Base-by-base conservation (phyloP, 2,888 invertebrate genomes). In the Campaea margaritaria region DNA sequence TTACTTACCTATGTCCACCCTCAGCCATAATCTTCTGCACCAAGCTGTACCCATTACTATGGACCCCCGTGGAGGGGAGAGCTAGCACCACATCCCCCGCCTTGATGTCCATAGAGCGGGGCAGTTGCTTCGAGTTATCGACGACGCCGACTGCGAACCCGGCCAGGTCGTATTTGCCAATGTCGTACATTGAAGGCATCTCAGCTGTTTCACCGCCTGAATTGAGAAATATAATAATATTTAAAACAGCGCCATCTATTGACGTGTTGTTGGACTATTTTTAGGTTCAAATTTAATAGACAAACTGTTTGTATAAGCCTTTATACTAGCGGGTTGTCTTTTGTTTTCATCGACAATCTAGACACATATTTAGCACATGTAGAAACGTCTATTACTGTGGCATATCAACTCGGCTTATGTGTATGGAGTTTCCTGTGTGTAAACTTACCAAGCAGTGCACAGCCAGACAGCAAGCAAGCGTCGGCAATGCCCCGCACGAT, bases 101-200 rank as follows among this genome's bases (percentile, higher is more conserved):
- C 46, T 87, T 76, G 59, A 99, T 96, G 8, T 94, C 93, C 36
- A 93, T 84, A 3, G 92, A 87, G 51, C 94, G 93, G 0, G 99
- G 98, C 46, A 98, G 87, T 50, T 95, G 93, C 49, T 89, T 87
- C 0, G 91, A 77, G 67, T 96, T 94, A 84, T 99, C 98, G 0
- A 99, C 97, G 0, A 97, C 96, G 0, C 99, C 99, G 0, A 99
- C 97, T 0, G 97, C 96, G 87, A 99, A 99, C 1, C 99, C 99
- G 12, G 99, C 99, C 50, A 99, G 86, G 86, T 99, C 99, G 86
- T 99, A 99, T 69, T 98, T 97, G 0, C 96, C 97, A 0, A 93
- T 87, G 1, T 94, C 93, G 87, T 99, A 99, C 93, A 99, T 96
- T 0, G 97, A 96, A 0, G 99, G 99, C 98, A 99, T 98, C 91